Evolutionary conservation across 2,113 vertebrate species (phyloP).

Genomic region (Seriola rivoliana): DNA sequence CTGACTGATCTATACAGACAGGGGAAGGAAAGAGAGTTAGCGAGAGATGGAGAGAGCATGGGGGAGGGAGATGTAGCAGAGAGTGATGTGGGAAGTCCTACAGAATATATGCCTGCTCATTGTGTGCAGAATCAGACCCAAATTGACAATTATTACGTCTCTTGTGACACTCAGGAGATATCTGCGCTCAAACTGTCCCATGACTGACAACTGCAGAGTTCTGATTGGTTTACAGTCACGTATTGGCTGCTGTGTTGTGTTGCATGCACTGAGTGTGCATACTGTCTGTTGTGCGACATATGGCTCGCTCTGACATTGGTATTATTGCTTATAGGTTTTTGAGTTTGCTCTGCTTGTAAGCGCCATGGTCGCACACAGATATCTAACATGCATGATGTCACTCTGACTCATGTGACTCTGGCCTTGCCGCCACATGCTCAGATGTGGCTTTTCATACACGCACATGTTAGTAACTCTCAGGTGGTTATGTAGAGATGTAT

Average conservation of each 20-base stretch:
- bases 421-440: constrained; percentile 52
- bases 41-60: constrained; percentile 41
- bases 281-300: background rate
- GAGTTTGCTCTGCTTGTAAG: constrained; percentile 42
- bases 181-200: constrained; percentile 38
- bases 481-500: constrained; percentile 12
- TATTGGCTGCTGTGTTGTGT: background rate
- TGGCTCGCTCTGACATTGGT: constrained; percentile 3
- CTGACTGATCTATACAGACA: constrained; percentile 76
- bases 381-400: constrained; percentile 70
- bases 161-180: constrained; percentile 16
- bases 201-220: background rate
- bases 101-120: constrained; percentile 39
- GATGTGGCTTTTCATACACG: constrained; percentile 47
- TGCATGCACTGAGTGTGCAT: background rate
- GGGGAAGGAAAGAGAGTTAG: constrained; percentile 57
- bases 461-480: constrained; percentile 36
- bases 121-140: constrained; percentile 48
- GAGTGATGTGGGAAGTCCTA: constrained; percentile 41
- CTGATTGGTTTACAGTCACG: background rate
- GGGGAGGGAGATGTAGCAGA: constrained; percentile 45
- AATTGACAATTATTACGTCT: constrained; percentile 42
- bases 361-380: constrained; percentile 34
- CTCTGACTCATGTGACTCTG: constrained; percentile 69
- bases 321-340: constrained; percentile 24